Conservation (phyloP, 2,888 invertebrate genomes). For the Cosmia pyralina region DNA sequence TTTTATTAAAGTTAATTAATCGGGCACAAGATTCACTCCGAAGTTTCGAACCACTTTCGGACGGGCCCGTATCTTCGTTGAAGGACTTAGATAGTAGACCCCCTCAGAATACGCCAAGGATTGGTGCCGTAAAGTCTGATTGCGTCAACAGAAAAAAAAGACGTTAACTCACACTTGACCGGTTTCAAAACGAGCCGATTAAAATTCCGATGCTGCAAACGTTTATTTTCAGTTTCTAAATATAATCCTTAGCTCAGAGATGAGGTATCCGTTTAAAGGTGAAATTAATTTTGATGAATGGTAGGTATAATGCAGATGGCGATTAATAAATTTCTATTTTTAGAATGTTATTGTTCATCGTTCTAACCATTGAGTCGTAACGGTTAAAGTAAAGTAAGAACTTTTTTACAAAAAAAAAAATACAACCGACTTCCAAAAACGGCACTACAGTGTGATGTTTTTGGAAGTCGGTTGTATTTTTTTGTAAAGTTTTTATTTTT, state of each 20-base stretch:
- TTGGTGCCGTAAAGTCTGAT: constrained; percentile 35
- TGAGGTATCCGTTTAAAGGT: constrained; percentile 60
- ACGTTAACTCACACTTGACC: constrained; percentile 53
- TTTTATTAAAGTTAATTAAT: no score
- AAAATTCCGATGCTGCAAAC: constrained; percentile 57
- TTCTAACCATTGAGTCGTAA: background rate
- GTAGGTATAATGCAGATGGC: constrained; percentile 10
- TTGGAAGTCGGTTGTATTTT: no score
- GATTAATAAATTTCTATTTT: constrained; percentile 6
- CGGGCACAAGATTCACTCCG: no score
- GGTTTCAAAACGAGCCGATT: constrained; percentile 49
- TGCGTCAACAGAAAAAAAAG: constrained; percentile 41
- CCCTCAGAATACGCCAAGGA: background rate
- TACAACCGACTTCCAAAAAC: no score
- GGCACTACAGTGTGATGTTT: no score
- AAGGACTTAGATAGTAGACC: background rate
- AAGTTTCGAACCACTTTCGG: no score
- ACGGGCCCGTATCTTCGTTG: background rate
- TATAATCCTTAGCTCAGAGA: constrained; percentile 63
- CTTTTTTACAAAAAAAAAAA: no score
- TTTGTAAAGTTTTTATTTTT: no score
- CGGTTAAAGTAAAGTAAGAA: no score
- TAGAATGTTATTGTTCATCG: background rate
- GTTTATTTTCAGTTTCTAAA: constrained; percentile 57
- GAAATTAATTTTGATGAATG: constrained; percentile 45